A percentile compares a stretch with the other conserved stretches of the same genome.
Evolutionary conservation across 2,113 vertebrate species (phyloP).

Genomic region (Mastomys coucha): DNA sequence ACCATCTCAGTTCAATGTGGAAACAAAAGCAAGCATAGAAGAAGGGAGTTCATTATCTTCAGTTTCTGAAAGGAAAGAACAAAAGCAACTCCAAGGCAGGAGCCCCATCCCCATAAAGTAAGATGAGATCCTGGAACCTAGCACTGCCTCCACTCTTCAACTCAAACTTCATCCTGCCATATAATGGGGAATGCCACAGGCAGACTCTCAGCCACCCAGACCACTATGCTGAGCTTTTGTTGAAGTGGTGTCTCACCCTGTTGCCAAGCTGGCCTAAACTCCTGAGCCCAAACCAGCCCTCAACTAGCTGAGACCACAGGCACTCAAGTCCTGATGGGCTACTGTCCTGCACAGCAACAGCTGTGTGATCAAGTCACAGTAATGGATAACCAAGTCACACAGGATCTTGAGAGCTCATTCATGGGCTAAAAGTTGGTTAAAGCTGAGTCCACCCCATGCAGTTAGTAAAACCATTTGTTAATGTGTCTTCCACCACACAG

Average conservation of each 20-base stretch:
- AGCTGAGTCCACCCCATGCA: constrained; percentile 79
- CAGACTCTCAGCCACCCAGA: neutral
- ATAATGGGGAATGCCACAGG: rapidly evolving
- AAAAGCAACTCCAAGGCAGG: neutral
- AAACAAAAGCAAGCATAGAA: neutral
- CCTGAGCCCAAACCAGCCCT: neutral
- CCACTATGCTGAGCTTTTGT: neutral
- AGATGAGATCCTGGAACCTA: neutral
- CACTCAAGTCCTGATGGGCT: neutral
- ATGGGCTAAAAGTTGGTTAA: constrained; percentile 66
- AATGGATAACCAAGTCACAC: neutral
- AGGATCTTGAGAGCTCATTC: neutral
- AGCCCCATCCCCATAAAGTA: neutral
- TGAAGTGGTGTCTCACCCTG: neutral
- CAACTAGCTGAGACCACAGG: neutral
- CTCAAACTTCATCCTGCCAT: neutral
- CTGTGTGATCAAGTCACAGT: neutral
- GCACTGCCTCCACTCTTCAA: neutral
- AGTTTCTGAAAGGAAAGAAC: neutral
- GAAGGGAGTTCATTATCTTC: neutral
- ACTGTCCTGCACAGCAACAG: neutral
- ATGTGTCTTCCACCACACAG: constrained; percentile 78
- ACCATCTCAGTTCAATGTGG: neutral
- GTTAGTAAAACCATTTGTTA: constrained; percentile 81
- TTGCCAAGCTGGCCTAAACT: neutral